Evolutionary conservation across 1,140 invertebrate genomes (phyloP), one percentile per base, ranked within the genome.

Genomic region (Sarcophaga bullata): DNA sequence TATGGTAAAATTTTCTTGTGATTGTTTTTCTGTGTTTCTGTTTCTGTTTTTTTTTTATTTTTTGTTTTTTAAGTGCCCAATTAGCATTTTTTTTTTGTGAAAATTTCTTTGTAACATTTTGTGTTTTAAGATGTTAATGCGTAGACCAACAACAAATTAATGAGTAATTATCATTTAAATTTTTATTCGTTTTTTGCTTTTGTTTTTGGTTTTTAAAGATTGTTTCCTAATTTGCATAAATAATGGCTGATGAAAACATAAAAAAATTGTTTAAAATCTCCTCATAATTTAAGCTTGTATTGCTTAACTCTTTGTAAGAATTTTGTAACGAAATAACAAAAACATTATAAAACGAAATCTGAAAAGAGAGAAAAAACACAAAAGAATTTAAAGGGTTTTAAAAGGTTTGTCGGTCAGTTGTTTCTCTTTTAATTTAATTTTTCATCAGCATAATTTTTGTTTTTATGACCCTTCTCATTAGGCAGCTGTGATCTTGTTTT

Each of bases 391-490:
- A 68, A 68, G n/a, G 62, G 62, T 6, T 68, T 58, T 58, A 58
- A 58, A 58, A 13, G 54, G 54, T 58, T 68, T 68, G 62, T 68
- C 62, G 62, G 62, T 25, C 62, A 68, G 62, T 68, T 68, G 17
- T 68, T 25, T 6, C 13, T 58, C n/a, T 58, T 58, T 58, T 58
- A 15, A n/a, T 13, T 58, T 58, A 13, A n/a, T 58, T 58, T 58
- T 58, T 58, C 54, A n/a, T 58, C 13, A 15, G n/a, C 13, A 58
- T 58, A 13, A 58, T 58, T 58, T 58, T 25, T 8, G 15, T 68
- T 68, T 68, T 68, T 68, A 68, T 68, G n/a, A 25, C 62, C 62
- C 62, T 68, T n/a, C 62, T 19, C 62, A 68, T 68, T 68, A 68
- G 10, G 6, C 62, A 68, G 17, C 6, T 19, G n/a, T 19, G n/a